Conservation (phyloP, 2,797 vertebrate species). For the Threskiornis aethiopicus region DNA sequence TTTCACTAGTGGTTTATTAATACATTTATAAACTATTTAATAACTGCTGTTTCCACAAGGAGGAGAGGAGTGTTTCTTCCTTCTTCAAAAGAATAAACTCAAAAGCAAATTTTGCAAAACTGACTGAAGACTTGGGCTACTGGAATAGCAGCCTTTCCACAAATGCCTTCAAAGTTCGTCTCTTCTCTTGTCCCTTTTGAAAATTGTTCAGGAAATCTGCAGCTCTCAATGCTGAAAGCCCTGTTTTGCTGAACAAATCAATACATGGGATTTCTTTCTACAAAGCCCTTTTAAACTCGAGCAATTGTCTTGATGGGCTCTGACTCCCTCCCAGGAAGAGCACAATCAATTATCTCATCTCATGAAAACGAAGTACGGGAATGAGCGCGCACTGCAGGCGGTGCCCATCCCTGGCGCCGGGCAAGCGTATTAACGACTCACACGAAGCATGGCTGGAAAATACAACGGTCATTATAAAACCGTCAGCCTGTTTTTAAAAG, state of each 20-base stretch:
- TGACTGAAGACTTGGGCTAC: neutral
- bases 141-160: neutral
- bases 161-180: neutral
- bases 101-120: neutral
- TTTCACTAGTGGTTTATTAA: neutral
- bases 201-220: neutral
- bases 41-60: neutral
- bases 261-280: neutral
- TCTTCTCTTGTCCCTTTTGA: neutral
- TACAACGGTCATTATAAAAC: fast-evolving
- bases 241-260: neutral
- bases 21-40: neutral
- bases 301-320: neutral
- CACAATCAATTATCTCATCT: neutral
- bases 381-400: fast-evolving
- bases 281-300: neutral
- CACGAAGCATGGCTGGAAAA: fast-evolving
- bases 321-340: neutral
- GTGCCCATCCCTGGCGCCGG: neutral
- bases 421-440: fast-evolving
- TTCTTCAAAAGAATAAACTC: neutral
- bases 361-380: neutral
- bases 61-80: neutral
- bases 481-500: neutral
- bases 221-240: neutral